A percentile compares a stretch with the other conserved stretches of the same genome.
These are phyloP conservation scores for Dolichotis patagonum DNA, from an alignment of 2,113 vertebrate species.

Conservation along the genomic window DNA sequence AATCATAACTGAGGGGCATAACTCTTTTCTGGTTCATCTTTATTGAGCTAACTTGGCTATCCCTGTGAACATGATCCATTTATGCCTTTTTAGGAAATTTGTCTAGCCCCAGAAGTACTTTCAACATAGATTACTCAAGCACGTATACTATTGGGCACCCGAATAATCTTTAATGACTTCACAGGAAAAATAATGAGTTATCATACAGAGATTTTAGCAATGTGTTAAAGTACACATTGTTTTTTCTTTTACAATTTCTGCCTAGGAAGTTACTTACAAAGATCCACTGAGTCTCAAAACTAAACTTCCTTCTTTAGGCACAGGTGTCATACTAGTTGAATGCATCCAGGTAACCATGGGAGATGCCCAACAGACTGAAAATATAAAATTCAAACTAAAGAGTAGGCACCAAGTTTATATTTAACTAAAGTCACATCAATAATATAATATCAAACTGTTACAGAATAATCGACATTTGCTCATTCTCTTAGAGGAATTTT, in stretches of 20 bases:
- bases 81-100: neutral
- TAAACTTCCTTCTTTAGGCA: constrained; percentile 80
- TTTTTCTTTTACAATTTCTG: constrained; percentile 57
- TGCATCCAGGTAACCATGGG: constrained; percentile 70
- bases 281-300: constrained; percentile 71
- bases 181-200: neutral
- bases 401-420: constrained; percentile 42
- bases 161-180: constrained; percentile 19
- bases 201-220: neutral
- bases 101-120: neutral
- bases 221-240: constrained; percentile 16
- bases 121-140: neutral
- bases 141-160: neutral
- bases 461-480: constrained; percentile 77
- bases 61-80: neutral
- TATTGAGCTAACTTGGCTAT: neutral
- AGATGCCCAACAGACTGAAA: constrained; percentile 81
- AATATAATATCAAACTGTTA: constrained; percentile 77
- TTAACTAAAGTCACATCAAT: constrained; percentile 76
- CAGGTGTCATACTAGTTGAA: constrained; percentile 77
- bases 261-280: constrained; percentile 65
- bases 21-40: neutral
- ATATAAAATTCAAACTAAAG: constrained; percentile 82
- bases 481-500: constrained; percentile 59
- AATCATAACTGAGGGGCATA: neutral